phyloP scores from a whole-genome alignment of 2,888 invertebrate species.

The Lepetodrilus schrolli region DNA sequence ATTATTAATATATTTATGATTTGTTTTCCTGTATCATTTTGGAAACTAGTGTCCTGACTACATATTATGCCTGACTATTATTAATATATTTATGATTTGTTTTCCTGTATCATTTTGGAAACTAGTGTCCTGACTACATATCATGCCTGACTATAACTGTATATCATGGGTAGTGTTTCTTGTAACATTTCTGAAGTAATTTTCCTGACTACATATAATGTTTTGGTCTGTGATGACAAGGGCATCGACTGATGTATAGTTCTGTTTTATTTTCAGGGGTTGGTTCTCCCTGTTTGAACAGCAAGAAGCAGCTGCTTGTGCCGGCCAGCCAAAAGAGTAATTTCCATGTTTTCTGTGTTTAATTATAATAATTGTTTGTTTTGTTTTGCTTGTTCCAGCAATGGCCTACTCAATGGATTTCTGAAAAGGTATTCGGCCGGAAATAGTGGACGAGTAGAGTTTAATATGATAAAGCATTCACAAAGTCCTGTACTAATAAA shows the following conservation, averaged over 20 bases:
- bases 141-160: no score
- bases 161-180: no score
- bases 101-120: no score
- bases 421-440: constrained; percentile 42
- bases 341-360: constrained; percentile 8
- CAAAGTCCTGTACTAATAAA: background rate
- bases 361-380: constrained; percentile 15
- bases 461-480: background rate
- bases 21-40: no score
- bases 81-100: no score
- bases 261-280: background rate
- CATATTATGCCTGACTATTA: no score
- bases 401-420: constrained; percentile 47
- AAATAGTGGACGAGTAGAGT: background rate
- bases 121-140: no score
- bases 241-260: background rate
- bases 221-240: no score
- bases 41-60: no score
- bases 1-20: no score
- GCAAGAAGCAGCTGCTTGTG: constrained; percentile 1
- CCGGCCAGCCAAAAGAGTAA: constrained; percentile 1
- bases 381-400: constrained; percentile 33
- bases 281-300: constrained; percentile 18
- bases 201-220: no score
- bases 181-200: no score